Percentiles rank a stretch among this genome's conserved stretches.
Evolutionary conservation across 2,797 vertebrate genomes (phyloP).

Genomic region (Toxotes lorentzi): DNA sequence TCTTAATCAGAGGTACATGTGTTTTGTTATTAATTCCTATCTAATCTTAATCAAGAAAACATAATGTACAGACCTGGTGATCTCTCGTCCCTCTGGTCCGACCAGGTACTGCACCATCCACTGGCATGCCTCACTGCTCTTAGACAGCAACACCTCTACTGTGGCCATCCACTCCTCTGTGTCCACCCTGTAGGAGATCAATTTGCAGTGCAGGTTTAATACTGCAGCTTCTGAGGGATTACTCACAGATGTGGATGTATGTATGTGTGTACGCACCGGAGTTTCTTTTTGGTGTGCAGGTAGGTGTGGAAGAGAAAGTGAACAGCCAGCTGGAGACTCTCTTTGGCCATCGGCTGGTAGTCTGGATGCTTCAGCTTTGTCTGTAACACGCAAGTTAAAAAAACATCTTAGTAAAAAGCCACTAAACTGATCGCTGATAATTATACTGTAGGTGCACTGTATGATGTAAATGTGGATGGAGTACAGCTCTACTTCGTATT

Average conservation of each 20-base stretch:
- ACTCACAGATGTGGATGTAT: not conserved
- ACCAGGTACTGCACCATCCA: slow-evolving; percentile 98
- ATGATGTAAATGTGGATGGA: not conserved
- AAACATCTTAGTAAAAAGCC: not conserved
- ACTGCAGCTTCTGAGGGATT: not conserved
- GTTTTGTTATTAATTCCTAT: not conserved
- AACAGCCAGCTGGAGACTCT: slow-evolving; percentile 94
- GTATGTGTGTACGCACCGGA: slow-evolving; percentile 85
- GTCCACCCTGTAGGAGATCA: slow-evolving; percentile 89
- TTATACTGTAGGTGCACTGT: not conserved
- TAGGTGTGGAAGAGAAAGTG: slow-evolving; percentile 98
- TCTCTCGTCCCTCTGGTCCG: slow-evolving; percentile 93
- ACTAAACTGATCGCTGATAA: not conserved
- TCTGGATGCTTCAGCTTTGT: slow-evolving; percentile 96
- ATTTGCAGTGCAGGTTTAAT: not conserved
- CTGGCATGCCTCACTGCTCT: slow-evolving; percentile 96
- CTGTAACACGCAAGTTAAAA: slow-evolving; percentile 79
- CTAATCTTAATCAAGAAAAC: not conserved
- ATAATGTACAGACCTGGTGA: slow-evolving; percentile 90
- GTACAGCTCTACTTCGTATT: not conserved
- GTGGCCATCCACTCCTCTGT: slow-evolving; percentile 99
- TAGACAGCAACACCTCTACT: slow-evolving; percentile 94
- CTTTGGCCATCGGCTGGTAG: slow-evolving; percentile 97
- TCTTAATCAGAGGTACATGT: not conserved
- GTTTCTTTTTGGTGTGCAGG: slow-evolving; percentile 98